Base-by-base conservation (phyloP, 2,888 invertebrate species). In the Aradus depressus region DNA sequence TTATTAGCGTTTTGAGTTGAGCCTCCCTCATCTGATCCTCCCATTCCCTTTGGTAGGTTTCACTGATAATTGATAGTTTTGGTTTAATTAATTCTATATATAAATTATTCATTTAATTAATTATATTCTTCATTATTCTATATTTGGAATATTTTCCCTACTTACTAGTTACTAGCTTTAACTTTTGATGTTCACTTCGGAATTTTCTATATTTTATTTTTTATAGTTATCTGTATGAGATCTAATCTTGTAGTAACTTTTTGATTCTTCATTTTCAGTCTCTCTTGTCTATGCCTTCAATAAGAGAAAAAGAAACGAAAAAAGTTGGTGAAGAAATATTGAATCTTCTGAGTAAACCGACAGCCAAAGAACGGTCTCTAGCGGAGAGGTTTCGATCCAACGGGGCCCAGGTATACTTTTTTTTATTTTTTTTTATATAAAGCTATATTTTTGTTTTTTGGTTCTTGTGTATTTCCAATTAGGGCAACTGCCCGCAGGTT, bases 301-400 rank as follows among this genome's bases (percentile, higher is more conserved):
- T 92, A 14, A 79, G 92, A 63, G 96, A 97, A 66, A 91, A 91
- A 63, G 93, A 95, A 64, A 92, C 83, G 57, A 95, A 95, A 67
- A 84, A 92, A 69, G 80, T 95, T 1, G 92, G 92, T 0, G 95
- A 96, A 67, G 96, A 97, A 71, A 96, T 97, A 50, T 74, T 92
- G 62, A 91, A 91, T 64, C 70, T 97, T 14, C 70, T 97, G 1
- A 93, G 91, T 61, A 91, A 91, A 67, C 95, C 95, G 6, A 95
- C 95, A 0, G 95, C 95, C 1, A 96, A 96, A 67, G 95, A 97
- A 68, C 79, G 86, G 61, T 91, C 89, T 1, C 70, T 96, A n/a
- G 90, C 92, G 1, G 95, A 96, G 69, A 80, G 91, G 62, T 97
- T 97, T 67, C 82, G 90, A 63, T 95, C 95, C 14, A 93, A 93